phyloP scores from a whole-genome alignment of 2,797 vertebrate species.

The Lagodon rhomboides region DNA sequence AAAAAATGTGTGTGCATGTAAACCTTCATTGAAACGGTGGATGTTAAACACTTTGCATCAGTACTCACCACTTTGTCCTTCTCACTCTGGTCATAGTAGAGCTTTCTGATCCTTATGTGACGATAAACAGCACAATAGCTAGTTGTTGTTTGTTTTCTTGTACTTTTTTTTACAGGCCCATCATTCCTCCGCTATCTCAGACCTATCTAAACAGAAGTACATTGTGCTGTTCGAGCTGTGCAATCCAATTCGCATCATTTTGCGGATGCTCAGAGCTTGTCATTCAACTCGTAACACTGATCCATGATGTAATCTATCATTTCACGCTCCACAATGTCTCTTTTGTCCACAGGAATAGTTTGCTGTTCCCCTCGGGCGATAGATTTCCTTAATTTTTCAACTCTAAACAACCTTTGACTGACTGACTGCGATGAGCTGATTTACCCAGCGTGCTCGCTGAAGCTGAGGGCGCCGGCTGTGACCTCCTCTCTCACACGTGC shows the following conservation, averaged over 20 bases:
- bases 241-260: slow-evolving; percentile 8
- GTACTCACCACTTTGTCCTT: neutral
- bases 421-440: slow-evolving; percentile 6
- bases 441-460: slow-evolving; percentile 3
- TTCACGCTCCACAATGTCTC: slow-evolving; percentile 42
- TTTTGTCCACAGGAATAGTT: slow-evolving; percentile 48
- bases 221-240: neutral
- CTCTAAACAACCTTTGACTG: slow-evolving; percentile 52
- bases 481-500: slow-evolving; percentile 17
- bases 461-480: slow-evolving; percentile 17
- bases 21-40: neutral
- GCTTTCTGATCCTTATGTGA: neutral
- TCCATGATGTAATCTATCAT: slow-evolving; percentile 44
- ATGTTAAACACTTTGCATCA: neutral
- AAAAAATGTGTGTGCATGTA: neutral
- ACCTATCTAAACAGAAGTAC: neutral
- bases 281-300: slow-evolving; percentile 33
- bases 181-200: neutral
- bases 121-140: neutral
- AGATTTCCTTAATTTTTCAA: slow-evolving; percentile 42
- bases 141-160: neutral
- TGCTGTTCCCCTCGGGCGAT: slow-evolving; percentile 21
- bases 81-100: neutral
- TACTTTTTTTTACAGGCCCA: neutral
- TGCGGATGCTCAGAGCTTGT: slow-evolving; percentile 13